A percentile compares a stretch with the other conserved stretches of the same genome.
Evolutionary conservation across 2,888 invertebrate genomes (phyloP).

Genomic region (Cactoblastis cactorum): DNA sequence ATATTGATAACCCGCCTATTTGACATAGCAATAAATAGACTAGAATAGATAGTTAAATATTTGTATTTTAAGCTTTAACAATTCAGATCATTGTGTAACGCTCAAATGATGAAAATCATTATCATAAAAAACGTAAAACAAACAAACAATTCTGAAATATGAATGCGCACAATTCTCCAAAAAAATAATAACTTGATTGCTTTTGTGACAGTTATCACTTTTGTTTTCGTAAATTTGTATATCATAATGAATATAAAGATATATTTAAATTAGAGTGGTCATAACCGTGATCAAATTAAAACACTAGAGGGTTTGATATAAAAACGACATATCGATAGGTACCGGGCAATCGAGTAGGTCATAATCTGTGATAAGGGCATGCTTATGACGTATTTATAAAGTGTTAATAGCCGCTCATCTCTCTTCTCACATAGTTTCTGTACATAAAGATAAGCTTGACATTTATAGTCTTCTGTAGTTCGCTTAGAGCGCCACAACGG

Average conservation of each 20-base stretch:
- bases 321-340: conserved; percentile 66
- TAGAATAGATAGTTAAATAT: conserved; percentile 72
- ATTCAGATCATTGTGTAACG: conserved; percentile 42
- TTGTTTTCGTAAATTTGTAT: conserved; percentile 1
- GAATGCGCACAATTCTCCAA: conserved; percentile 49
- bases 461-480: conserved; percentile 74
- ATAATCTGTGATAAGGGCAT: conserved; percentile 76
- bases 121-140: conserved; percentile 22
- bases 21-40: conserved; percentile 77
- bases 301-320: conserved; percentile 29
- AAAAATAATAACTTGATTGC: conserved; percentile 14
- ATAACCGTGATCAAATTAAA: conserved; percentile 14
- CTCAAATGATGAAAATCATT: conserved; percentile 39
- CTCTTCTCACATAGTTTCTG: conserved; percentile 48
- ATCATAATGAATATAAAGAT: conserved; percentile 4
- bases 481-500: conserved; percentile 61
- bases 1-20: conserved; percentile 75
- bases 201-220: conserved; percentile 4
- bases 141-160: conserved; percentile 23
- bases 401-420: conserved; percentile 37
- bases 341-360: conserved; percentile 57
- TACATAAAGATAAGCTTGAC: conserved; percentile 56
- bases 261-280: conserved; percentile 16
- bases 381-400: conserved; percentile 67
- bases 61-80: conserved; percentile 64